Evolutionary conservation across 2,888 invertebrate genomes (phyloP), one percentile per base, ranked within the genome.

Genomic region (Dicyrtoma fusca): DNA sequence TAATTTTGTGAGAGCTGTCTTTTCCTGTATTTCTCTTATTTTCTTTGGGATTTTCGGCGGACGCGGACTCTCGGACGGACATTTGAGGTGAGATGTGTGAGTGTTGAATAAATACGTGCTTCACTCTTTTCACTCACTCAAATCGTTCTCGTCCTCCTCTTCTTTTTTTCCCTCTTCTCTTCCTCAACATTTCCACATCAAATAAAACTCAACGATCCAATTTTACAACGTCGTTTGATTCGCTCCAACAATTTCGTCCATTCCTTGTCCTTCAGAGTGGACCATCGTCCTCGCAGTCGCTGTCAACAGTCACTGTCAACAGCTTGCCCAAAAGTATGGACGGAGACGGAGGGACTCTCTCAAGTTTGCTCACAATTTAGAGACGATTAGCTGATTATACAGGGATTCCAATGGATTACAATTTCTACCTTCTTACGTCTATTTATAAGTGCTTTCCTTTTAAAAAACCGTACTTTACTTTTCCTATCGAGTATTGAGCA

Each of bases 141-240:
- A n/a, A n/a, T n/a, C n/a, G n/a, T n/a, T 53, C 53, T n/a, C 11
- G 53, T 53, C 19, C 19, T 53, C 19, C 8, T 53, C 10, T 45
- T 13, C 45, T 45, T 45, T 13, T 13, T n/a, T n/a, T 34, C 34
- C 3, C 34, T 34, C 34, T 34, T 34, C 8, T 34, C 34, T 34
- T 34, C 34, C 8, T 34, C 34, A 34, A 34, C 34, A 34, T 34
- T 34, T 34, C 26, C 44, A 57, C 65, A 49, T 59, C 34, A 72
- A 72, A 72, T 72, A 72, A 72, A 72, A 65, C 71, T 72, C 71
- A 72, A 72, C 71, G 66, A 61, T 66, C 71, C 71, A 66, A 72
- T 72, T 72, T 72, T 66, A 72, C 66, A 72, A 5, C 65, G 71
- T 66, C 71, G 66, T 72, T 72, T 64, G 65, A 65, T 61, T 51